These are phyloP conservation scores for Nixonia krombeini DNA, from an alignment of 1,140 invertebrate species.

Conservation along the genomic window DNA sequence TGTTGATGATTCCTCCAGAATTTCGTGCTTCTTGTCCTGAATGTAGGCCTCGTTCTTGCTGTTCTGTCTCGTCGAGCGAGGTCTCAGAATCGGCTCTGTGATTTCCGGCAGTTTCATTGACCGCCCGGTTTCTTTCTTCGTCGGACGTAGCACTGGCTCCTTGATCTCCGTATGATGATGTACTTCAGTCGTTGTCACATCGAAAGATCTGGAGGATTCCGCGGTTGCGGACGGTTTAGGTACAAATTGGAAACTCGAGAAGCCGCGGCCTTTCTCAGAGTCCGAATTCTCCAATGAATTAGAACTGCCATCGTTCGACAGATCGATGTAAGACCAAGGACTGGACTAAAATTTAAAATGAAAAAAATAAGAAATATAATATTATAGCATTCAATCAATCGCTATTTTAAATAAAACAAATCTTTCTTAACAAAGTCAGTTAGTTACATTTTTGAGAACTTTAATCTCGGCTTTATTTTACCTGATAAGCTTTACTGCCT, in stretches of 20 bases:
- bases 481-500: slow-evolving; percentile 28
- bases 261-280: slow-evolving; percentile 52
- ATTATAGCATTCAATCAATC: too few species aligned
- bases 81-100: slow-evolving; percentile 79
- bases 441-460: background rate
- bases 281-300: slow-evolving; percentile 60
- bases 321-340: slow-evolving; percentile 59
- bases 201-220: slow-evolving; percentile 10
- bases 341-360: slow-evolving; percentile 36
- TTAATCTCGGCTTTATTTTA: slow-evolving; percentile 7
- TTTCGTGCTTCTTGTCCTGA: slow-evolving; percentile 49
- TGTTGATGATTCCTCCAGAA: slow-evolving; percentile 52
- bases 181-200: slow-evolving; percentile 34
- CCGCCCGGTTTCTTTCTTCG: slow-evolving; percentile 70
- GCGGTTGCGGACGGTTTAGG: slow-evolving; percentile 17
- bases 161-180: slow-evolving; percentile 59
- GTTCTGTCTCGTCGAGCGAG: slow-evolving; percentile 70
- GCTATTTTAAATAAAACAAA: too few species aligned
- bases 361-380: slow-evolving; percentile 2
- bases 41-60: slow-evolving; percentile 35
- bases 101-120: slow-evolving; percentile 75
- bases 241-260: slow-evolving; percentile 47
- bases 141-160: slow-evolving; percentile 68
- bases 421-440: too few species aligned
- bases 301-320: slow-evolving; percentile 58